phyloP scores from a whole-genome alignment of 2,113 vertebrate species.

The Silurus meridionalis region DNA sequence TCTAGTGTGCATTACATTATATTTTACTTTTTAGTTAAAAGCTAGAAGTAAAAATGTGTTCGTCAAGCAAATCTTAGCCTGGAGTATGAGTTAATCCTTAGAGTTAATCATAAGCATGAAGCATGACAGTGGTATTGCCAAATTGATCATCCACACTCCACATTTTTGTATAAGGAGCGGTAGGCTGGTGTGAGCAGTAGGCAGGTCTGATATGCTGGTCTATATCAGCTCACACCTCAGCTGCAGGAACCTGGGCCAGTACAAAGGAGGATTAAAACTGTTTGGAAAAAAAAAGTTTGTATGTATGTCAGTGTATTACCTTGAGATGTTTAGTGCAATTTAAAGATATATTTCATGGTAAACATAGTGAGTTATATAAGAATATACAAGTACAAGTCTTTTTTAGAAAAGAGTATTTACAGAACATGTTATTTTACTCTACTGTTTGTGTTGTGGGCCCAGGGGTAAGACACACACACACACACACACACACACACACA shows the following conservation, averaged over 20 bases:
- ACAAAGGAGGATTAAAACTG: neutral
- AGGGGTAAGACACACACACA: neutral
- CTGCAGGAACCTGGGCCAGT: neutral
- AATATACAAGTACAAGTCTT: neutral
- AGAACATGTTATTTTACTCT: neutral
- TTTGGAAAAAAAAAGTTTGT: neutral
- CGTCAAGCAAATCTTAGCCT: neutral
- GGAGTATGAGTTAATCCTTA: neutral
- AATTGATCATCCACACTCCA: neutral
- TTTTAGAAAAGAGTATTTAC: neutral
- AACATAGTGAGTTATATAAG: neutral
- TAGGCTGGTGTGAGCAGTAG: neutral
- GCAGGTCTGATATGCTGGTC: neutral
- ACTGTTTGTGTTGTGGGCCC: no score
- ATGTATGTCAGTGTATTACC: neutral
- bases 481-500: neutral
- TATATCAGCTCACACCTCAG: neutral
- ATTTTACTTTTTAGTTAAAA: neutral
- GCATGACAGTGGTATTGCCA: neutral
- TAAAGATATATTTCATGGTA: neutral
- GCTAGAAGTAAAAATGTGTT: neutral
- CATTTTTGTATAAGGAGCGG: neutral
- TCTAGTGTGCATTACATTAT: neutral
- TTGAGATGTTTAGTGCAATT: neutral
- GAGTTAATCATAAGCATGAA: neutral